phyloP scores from a whole-genome alignment of 23 tunicate genomes.

The Oikopleura vanhoeffeni region DNA sequence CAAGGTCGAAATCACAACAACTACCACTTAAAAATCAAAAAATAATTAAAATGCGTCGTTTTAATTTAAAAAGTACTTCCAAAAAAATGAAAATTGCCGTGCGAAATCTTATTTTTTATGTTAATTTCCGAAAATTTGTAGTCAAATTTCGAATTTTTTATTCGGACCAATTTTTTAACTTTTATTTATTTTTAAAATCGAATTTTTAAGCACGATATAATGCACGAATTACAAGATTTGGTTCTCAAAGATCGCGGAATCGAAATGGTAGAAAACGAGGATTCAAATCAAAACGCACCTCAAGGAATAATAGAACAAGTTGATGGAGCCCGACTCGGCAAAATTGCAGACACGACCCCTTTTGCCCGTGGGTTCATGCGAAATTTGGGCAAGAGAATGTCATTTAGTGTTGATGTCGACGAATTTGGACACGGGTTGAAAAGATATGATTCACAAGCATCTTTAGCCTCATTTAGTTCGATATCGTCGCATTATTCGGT shows the following conservation, averaged over 20 bases:
- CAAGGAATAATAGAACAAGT: background rate
- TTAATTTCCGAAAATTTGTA: no score
- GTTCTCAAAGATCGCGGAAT: background rate
- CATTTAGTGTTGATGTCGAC: background rate
- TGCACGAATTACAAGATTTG: background rate
- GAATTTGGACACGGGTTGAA: background rate
- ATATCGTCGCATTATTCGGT: background rate
- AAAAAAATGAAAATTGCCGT: no score
- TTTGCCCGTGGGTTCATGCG: background rate
- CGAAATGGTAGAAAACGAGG: background rate
- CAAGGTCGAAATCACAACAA: no score
- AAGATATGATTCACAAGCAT: slow-evolving; percentile 13
- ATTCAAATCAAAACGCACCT: background rate
- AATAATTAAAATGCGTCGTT: no score
- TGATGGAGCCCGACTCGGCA: background rate
- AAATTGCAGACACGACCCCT: background rate
- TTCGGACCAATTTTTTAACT: no score
- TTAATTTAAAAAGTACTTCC: no score
- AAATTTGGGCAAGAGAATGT: background rate
- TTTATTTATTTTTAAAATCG: no score
- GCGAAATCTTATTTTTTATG: no score
- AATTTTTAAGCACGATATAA: background rate
- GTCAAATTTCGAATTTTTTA: no score
- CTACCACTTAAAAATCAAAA: no score
- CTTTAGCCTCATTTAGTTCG: background rate